phyloP scores from a whole-genome alignment of 1,140 invertebrate genomes.

The Papilio aristodemus region DNA sequence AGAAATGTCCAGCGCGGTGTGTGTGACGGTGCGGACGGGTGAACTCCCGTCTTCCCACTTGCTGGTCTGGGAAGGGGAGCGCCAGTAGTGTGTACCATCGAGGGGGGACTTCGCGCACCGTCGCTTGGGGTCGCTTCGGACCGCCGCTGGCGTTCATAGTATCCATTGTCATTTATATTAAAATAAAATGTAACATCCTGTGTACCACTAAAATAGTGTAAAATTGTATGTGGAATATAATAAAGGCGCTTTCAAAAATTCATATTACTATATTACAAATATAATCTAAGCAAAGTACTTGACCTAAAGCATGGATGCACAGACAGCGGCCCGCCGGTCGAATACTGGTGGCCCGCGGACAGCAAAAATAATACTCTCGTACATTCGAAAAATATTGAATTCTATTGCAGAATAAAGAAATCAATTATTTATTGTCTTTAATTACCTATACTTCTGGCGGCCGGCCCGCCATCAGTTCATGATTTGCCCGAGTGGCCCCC shows the following conservation, averaged over 20 bases:
- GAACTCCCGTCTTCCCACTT: conserved; percentile 91
- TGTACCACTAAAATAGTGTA: not conserved
- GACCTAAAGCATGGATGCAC: too few relatives aligned
- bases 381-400: too few relatives aligned
- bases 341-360: too few relatives aligned
- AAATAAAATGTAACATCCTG: not conserved
- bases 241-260: not conserved
- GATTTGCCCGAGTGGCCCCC: too few relatives aligned
- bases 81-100: conserved; percentile 94
- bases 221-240: not conserved
- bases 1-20: conserved; percentile 91
- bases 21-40: conserved; percentile 85
- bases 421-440: too few relatives aligned
- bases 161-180: conserved; percentile 35
- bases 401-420: too few relatives aligned
- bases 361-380: too few relatives aligned
- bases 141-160: conserved; percentile 55
- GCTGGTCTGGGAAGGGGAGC: conserved; percentile 94
- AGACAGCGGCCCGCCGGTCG: too few relatives aligned
- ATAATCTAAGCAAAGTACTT: too few relatives aligned
- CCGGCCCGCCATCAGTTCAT: too few relatives aligned
- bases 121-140: conserved; percentile 60
- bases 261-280: not conserved
- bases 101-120: conserved; percentile 83
- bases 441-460: too few relatives aligned